These are phyloP conservation scores for Lamproptera curius DNA, from an alignment of 2,888 invertebrate genomes.

Conservation along the genomic window DNA sequence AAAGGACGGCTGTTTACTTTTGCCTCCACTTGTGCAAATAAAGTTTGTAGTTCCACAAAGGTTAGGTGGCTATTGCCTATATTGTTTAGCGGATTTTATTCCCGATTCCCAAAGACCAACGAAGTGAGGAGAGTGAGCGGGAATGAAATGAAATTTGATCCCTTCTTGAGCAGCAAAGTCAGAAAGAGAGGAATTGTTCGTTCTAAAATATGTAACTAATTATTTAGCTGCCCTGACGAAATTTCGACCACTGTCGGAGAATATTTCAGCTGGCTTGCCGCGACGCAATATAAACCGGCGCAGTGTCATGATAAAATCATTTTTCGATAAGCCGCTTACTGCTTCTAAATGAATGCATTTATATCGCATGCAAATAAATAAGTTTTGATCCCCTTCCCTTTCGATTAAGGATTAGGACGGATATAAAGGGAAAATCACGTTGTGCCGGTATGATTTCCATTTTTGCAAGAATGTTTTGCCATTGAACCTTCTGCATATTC, in stretches of 20 bases:
- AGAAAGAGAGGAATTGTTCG: conserved; percentile 7
- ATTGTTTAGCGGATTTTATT: conserved; percentile 15
- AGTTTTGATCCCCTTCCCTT: no score
- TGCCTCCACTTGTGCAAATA: neutral
- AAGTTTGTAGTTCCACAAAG: neutral
- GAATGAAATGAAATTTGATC: conserved; percentile 21
- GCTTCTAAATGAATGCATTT: conserved; percentile 27
- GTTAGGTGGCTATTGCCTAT: neutral
- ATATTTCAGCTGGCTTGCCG: conserved; percentile 23
- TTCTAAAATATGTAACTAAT: conserved; percentile 14
- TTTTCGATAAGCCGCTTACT: conserved; percentile 29
- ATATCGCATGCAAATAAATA: conserved; percentile 27
- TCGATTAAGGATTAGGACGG: no score
- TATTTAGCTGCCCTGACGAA: conserved; percentile 22
- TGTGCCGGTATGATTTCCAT: no score
- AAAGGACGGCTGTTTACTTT: neutral
- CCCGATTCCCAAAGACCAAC: conserved; percentile 23
- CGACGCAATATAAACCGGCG: conserved; percentile 27
- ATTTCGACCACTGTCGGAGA: conserved; percentile 19
- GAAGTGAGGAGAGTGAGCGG: conserved; percentile 24
- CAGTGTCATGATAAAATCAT: conserved; percentile 23
- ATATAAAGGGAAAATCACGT: no score
- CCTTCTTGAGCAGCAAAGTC: conserved; percentile 13
- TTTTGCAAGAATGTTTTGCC: no score
- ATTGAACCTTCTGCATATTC: no score